Conservation (phyloP, 1,140 invertebrate genomes). For the Drosophila erecta region DNA sequence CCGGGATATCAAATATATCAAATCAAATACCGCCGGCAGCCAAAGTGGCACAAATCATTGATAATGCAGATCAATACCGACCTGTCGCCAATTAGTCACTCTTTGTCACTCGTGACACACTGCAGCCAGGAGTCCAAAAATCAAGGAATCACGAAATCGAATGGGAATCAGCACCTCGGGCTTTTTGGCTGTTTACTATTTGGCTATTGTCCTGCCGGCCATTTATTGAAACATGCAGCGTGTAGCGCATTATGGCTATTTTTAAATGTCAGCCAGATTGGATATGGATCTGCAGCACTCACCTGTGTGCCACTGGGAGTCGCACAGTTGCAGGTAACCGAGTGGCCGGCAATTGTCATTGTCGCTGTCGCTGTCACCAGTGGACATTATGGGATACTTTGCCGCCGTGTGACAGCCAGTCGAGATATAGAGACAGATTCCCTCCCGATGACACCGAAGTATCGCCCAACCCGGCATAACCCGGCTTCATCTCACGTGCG, state of each 20-base stretch:
- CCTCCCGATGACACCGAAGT: conserved; percentile 58
- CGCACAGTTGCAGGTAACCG: conserved; percentile 79
- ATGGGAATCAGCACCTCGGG: conserved; percentile 18
- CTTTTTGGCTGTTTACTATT: conserved; percentile 67
- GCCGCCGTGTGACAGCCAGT: conserved; percentile 35
- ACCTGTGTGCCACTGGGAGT: conserved; percentile 51
- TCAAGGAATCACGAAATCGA: too few species aligned
- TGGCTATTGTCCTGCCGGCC: conserved; percentile 52
- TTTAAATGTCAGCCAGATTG: conserved; percentile 71
- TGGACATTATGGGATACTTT: conserved; percentile 5
- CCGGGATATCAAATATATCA: background rate
- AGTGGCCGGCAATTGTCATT: conserved; percentile 65
- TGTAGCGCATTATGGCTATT: conserved; percentile 52
- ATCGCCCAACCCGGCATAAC: conserved; percentile 19
- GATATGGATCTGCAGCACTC: conserved; percentile 28
- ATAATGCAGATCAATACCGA: conserved; percentile 72
- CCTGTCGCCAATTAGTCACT: conserved; percentile 68
- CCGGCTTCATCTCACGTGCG: conserved; percentile 58
- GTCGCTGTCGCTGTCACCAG: conserved; percentile 22
- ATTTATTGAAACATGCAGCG: conserved; percentile 78
- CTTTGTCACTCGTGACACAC: conserved; percentile 42
- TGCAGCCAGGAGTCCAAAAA: background rate
- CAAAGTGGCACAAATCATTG: conserved; percentile 68
- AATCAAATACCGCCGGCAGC: conserved; percentile 28
- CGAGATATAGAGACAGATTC: conserved; percentile 55